Conservation (phyloP, 2,113 vertebrate species). For the Lanius ludovicianus region DNA sequence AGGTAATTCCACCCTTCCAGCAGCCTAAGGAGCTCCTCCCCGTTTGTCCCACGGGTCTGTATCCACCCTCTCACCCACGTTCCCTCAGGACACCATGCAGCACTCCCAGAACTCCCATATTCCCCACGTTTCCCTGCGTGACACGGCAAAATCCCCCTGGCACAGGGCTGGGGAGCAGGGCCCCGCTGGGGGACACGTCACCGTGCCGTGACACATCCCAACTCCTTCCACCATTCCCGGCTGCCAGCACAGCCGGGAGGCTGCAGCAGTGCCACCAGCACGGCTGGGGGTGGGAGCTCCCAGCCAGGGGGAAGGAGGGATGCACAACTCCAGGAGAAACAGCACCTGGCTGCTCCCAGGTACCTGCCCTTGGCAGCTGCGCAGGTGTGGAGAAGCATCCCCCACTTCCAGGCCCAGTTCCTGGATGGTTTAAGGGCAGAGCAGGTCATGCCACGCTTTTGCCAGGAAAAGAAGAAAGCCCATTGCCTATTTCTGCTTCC, state of each 20-base stretch:
- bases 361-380: not conserved
- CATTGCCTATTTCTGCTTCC: not conserved
- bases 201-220: not conserved
- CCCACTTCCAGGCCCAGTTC: fast-evolving
- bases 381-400: not conserved
- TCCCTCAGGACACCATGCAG: not conserved
- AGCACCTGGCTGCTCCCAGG: not conserved
- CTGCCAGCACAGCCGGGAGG: not conserved
- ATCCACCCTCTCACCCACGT: fast-evolving
- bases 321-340: not conserved
- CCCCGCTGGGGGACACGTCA: not conserved
- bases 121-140: not conserved
- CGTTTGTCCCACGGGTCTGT: not conserved
- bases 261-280: not conserved
- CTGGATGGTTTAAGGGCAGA: not conserved
- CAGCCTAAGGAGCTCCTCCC: not conserved
- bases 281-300: not conserved
- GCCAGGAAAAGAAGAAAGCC: not conserved
- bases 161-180: not conserved
- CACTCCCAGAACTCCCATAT: fast-evolving
- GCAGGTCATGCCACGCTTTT: not conserved
- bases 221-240: fast-evolving
- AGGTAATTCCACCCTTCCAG: not conserved
- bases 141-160: fast-evolving
- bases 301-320: not conserved